Evolutionary conservation across 2,888 invertebrate species (phyloP).

Genomic region (Halocaridina rubra): DNA sequence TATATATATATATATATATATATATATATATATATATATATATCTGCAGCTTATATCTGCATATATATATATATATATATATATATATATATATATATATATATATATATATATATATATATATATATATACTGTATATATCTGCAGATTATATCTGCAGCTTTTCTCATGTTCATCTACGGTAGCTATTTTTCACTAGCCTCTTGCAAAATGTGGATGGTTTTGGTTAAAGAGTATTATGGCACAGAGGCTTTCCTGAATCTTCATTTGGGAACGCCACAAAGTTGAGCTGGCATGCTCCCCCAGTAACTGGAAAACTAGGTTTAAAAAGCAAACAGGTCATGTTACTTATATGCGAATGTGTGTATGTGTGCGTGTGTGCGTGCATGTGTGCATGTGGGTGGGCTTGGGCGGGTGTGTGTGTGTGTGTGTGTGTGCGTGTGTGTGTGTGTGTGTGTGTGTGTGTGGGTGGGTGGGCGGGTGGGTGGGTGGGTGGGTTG

Average conservation of each 20-base stretch:
- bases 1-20: not conserved
- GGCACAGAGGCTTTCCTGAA: too few relatives aligned
- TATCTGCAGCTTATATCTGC: not conserved
- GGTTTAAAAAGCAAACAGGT: not conserved
- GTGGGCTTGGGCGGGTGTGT: not conserved
- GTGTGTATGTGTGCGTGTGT: not conserved
- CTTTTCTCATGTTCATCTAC: too few relatives aligned
- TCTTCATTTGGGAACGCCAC: too few relatives aligned
- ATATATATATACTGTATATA: not conserved
- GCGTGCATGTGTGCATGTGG: too few relatives aligned
- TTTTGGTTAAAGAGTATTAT: too few relatives aligned
- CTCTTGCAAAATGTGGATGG: too few relatives aligned
- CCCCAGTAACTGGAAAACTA: too few relatives aligned
- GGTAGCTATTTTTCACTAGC: too few relatives aligned
- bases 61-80: not conserved
- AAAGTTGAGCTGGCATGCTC: too few relatives aligned
- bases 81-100: conserved; percentile 10
- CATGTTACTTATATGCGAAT: not conserved
- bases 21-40: not conserved
- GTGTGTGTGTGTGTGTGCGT: not conserved
- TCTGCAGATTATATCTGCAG: too few relatives aligned
- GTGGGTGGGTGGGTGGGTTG: not conserved
- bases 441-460: not conserved
- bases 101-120: conserved; percentile 6
- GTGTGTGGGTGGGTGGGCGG: not conserved